Percentiles rank a stretch among this genome's conserved stretches.
phyloP scores from a whole-genome alignment of 2,888 invertebrate species.

The Pseudococcus longispinus region DNA sequence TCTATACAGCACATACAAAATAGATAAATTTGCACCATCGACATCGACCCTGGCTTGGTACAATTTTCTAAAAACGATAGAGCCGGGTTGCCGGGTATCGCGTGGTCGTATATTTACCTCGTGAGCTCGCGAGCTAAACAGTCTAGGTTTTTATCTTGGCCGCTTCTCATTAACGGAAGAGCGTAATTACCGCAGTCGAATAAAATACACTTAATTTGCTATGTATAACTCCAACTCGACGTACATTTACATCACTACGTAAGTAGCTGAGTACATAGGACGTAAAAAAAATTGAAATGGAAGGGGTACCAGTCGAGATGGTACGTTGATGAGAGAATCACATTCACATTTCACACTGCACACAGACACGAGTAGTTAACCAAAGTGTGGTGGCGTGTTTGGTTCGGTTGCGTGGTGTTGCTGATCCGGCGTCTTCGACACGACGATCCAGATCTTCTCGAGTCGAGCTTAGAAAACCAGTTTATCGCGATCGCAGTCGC shows the following conservation, averaged over 20 bases:
- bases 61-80: not conserved
- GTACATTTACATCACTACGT: not conserved
- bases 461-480: not conserved
- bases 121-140: not conserved
- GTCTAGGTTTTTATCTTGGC: not conserved
- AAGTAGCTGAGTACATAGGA: not conserved
- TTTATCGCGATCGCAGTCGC: not conserved
- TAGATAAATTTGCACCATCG: not conserved
- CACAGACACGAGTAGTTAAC: too few relatives aligned
- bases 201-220: conserved; percentile 17
- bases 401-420: too few relatives aligned
- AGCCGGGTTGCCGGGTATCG: not conserved
- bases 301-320: conserved; percentile 54
- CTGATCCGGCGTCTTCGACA: too few relatives aligned
- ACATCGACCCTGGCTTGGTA: conserved; percentile 23
- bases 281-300: conserved; percentile 38
- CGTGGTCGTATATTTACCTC: conserved; percentile 5
- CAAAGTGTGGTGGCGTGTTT: too few relatives aligned
- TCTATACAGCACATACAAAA: too few relatives aligned
- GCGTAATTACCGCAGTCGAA: not conserved
- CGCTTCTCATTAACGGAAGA: conserved; percentile 6
- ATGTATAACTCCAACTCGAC: not conserved
- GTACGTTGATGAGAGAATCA: not conserved
- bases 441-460: conserved; percentile 4
- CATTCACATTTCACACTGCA: not conserved